Conservation (phyloP, 1,140 invertebrate species). For the Leptinotarsa texana region DNA sequence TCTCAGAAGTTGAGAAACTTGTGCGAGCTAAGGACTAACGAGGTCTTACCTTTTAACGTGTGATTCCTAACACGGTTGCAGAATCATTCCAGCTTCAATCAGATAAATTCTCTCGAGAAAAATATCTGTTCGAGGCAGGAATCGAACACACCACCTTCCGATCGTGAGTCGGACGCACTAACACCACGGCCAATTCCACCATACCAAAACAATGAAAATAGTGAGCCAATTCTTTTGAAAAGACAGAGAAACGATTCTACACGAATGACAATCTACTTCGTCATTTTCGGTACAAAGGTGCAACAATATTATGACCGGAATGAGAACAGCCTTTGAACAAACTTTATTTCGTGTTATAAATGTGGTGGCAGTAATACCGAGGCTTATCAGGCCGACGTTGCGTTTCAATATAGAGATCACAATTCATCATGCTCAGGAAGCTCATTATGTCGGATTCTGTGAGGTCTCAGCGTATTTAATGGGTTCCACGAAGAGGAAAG, state of each 20-base stretch:
- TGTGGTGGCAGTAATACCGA: not conserved
- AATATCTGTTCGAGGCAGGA: too few relatives aligned
- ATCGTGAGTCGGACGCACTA: too few relatives aligned
- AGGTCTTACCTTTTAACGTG: too few relatives aligned
- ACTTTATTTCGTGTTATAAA: conserved; percentile 1
- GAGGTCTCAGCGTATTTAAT: not conserved
- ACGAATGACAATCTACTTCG: not conserved
- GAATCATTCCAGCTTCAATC: too few relatives aligned
- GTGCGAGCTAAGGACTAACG: too few relatives aligned
- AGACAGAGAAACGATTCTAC: not conserved
- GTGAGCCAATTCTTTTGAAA: not conserved
- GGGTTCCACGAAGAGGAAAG: too few relatives aligned
- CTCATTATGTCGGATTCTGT: conserved; percentile 2
- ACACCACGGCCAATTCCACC: too few relatives aligned
- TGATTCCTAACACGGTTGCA: too few relatives aligned
- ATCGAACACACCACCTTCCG: too few relatives aligned
- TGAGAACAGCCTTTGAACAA: not conserved
- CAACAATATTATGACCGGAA: not conserved
- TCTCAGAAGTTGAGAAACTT: too few relatives aligned
- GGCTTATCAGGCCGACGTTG: not conserved
- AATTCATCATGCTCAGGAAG: conserved; percentile 5
- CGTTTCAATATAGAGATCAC: not conserved
- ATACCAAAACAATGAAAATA: too few relatives aligned
- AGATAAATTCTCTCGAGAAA: too few relatives aligned
- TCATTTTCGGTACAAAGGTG: not conserved